Evolutionary conservation across 1,140 invertebrate species (phyloP).

Genomic region (Littorina saxatilis): DNA sequence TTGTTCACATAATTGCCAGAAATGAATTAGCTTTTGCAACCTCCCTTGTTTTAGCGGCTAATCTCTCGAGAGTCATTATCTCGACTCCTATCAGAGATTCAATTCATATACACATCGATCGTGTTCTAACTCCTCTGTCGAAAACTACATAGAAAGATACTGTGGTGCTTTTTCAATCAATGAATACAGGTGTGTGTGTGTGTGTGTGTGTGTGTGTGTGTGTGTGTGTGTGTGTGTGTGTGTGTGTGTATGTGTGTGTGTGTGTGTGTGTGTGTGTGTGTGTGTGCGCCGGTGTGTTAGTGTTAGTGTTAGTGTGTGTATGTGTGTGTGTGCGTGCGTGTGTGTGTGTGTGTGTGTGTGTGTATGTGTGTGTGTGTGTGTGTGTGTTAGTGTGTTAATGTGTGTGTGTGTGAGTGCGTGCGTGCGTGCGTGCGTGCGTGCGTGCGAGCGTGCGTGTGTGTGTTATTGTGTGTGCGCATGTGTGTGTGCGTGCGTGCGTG

Average conservation of each 20-base stretch:
- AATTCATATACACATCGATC: no score
- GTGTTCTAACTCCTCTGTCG: no score
- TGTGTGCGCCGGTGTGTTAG: neutral
- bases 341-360: conserved; percentile 7
- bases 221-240: neutral
- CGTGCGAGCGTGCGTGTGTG: neutral
- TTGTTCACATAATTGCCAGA: no score
- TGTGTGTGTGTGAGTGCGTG: neutral
- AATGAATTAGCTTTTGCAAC: no score
- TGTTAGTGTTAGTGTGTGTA: no score
- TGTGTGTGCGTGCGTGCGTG: neutral
- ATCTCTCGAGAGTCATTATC: no score
- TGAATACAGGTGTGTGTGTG: no score
- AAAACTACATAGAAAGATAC: no score
- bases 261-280: conserved; percentile 1
- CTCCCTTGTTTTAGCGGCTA: no score
- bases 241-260: neutral
- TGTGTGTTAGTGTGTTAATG: no score
- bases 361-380: conserved; percentile 11
- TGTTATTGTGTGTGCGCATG: neutral
- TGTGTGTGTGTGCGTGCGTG: neutral
- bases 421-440: neutral
- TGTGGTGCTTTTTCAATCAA: no score
- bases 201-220: conserved; percentile 15
- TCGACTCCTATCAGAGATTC: no score